phyloP scores from a whole-genome alignment of 2,888 invertebrate genomes.

The Rhynchonema sp. region DNA sequence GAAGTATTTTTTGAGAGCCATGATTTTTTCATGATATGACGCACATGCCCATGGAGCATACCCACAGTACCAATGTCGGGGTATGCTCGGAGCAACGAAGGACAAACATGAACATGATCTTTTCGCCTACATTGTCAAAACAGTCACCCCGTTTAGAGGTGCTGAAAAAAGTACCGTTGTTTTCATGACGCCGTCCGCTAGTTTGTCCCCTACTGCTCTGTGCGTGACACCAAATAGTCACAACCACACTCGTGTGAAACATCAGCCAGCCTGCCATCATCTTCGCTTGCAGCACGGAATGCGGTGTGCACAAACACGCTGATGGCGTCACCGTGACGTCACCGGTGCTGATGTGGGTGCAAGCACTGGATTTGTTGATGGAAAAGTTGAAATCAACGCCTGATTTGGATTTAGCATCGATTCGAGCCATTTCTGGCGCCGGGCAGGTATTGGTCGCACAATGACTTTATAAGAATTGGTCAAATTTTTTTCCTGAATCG shows the following conservation, averaged over 20 bases:
- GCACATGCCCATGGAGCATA: slow-evolving; percentile 19
- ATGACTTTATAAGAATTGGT: no score
- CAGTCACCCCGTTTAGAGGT: background rate
- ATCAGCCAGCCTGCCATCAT: background rate
- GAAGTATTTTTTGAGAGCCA: background rate
- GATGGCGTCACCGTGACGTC: slow-evolving; percentile 29
- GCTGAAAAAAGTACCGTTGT: no score
- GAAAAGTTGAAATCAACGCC: slow-evolving; percentile 52
- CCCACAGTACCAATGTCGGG: no score
- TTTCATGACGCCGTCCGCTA: no score
- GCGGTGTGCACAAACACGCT: slow-evolving; percentile 24
- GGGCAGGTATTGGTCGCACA: slow-evolving; percentile 58
- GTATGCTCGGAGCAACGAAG: no score
- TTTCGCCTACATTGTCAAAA: no score
- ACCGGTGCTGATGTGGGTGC: slow-evolving; percentile 81
- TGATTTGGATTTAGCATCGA: slow-evolving; percentile 59
- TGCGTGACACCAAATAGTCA: no score
- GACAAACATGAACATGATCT: no score
- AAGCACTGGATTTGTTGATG: slow-evolving; percentile 73
- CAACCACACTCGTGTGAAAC: no score
- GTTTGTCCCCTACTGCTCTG: no score
- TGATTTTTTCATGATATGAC: slow-evolving; percentile 11
- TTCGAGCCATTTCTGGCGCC: slow-evolving; percentile 68
- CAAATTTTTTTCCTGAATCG: no score
- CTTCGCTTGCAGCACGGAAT: slow-evolving; percentile 26